phyloP scores from a whole-genome alignment of 92 coral and sea anemone species.

The Galaxea fascicularis region DNA sequence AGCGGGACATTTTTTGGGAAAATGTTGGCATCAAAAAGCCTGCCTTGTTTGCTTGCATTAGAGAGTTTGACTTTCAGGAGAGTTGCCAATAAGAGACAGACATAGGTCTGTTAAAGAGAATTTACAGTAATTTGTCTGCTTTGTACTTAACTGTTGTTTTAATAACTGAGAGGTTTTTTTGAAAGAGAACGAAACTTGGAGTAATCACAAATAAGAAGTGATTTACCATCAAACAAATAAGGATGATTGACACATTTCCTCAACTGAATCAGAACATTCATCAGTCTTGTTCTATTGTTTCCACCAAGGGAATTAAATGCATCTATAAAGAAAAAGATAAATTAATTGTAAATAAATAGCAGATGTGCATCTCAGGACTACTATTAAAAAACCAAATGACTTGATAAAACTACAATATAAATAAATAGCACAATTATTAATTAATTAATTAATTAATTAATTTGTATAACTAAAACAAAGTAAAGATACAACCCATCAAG shows the following conservation, averaged over 20 bases:
- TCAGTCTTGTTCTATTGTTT: conserved; percentile 68
- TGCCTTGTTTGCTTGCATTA: neutral
- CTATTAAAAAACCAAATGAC: too few relatives aligned
- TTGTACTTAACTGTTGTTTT: too few relatives aligned
- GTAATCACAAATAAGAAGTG: neutral
- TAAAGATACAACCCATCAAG: too few relatives aligned
- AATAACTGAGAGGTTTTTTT: too few relatives aligned
- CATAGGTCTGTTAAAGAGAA: neutral
- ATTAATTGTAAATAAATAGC: neutral
- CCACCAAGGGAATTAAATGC: conserved; percentile 64
- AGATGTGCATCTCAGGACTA: too few relatives aligned
- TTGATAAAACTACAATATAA: neutral
- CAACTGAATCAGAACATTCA: conserved; percentile 77
- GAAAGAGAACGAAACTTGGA: too few relatives aligned
- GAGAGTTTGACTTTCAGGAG: neutral
- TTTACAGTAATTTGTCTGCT: too few relatives aligned
- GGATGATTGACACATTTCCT: conserved; percentile 93
- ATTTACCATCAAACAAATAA: conserved; percentile 85
- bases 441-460: too few relatives aligned
- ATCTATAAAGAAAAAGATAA: neutral
- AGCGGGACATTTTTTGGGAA: neutral
- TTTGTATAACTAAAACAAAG: too few relatives aligned
- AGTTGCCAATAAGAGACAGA: neutral
- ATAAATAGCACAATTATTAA: too few relatives aligned
- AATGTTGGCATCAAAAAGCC: neutral